A percentile compares a stretch with the other conserved stretches of the same genome.
Evolutionary conservation across 1,140 invertebrate species (phyloP).

Genomic region (Rhagoletis pomonella): DNA sequence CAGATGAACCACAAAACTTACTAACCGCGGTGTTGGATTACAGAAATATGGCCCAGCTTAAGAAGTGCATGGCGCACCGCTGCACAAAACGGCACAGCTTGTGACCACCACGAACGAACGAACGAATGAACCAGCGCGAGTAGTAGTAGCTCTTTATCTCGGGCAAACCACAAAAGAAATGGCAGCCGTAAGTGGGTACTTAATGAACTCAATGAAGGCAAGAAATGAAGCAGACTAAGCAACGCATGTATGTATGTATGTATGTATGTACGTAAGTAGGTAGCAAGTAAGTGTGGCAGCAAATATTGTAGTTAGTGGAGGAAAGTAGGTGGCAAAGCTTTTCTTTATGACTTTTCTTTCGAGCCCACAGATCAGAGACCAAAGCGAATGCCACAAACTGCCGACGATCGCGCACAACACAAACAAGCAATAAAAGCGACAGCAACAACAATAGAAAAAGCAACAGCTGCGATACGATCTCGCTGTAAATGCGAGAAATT

Average conservation of each 20-base stretch:
- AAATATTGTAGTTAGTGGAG: not conserved
- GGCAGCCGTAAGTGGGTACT: constrained; percentile 40
- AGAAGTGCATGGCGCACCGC: not conserved
- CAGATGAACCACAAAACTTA: constrained; percentile 42
- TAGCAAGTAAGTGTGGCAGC: constrained; percentile 21
- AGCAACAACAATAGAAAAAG: too few species aligned
- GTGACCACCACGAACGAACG: not conserved
- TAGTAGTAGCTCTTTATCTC: constrained; percentile 22
- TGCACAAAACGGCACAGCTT: not conserved
- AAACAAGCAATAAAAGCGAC: not conserved
- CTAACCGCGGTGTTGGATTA: constrained; percentile 29
- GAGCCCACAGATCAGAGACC: not conserved
- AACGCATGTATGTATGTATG: too few species aligned
- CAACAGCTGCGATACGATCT: too few species aligned
- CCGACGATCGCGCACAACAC: not conserved
- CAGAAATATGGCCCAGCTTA: constrained; percentile 34
- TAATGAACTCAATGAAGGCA: constrained; percentile 31
- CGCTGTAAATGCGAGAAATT: constrained; percentile 16
- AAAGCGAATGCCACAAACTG: constrained; percentile 35
- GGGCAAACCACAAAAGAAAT: constrained; percentile 48
- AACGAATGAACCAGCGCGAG: too few species aligned
- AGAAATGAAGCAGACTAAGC: too few species aligned
- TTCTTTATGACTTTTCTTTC: constrained; percentile 40
- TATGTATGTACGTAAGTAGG: not conserved
- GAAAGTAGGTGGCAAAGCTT: constrained; percentile 40